phyloP scores from a whole-genome alignment of 2,797 vertebrate species.

The Melanotaenia boesemani region DNA sequence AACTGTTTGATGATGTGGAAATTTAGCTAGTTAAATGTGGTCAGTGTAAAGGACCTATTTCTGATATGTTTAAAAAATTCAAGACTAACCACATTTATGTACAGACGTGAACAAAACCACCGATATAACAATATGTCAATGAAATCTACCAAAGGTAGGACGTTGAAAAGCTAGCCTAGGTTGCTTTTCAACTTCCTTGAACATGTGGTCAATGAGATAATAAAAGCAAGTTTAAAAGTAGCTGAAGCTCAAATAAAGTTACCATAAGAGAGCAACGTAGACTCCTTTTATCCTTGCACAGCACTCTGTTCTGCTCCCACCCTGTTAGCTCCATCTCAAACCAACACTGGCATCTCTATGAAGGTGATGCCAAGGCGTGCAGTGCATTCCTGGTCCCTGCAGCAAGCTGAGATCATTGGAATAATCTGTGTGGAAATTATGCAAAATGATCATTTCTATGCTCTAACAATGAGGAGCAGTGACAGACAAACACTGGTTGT shows the following conservation, averaged over 20 bases:
- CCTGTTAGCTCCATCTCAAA: neutral
- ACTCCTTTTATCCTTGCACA: neutral
- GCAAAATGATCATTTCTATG: neutral
- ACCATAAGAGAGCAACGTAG: neutral
- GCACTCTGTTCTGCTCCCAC: neutral
- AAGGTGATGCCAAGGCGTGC: no score
- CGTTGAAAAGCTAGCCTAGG: neutral
- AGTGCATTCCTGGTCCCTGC: neutral
- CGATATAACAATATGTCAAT: neutral
- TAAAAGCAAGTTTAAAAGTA: neutral
- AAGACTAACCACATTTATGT: neutral
- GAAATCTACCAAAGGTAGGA: neutral
- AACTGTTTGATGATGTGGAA: neutral
- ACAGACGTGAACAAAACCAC: neutral
- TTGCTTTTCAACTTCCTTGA: neutral
- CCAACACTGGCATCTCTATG: no score
- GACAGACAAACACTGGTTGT: neutral
- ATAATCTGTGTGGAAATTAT: neutral
- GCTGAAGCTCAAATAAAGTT: neutral
- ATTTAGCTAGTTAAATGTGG: neutral
- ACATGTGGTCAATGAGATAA: neutral
- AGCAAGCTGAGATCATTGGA: neutral
- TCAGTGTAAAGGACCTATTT: neutral
- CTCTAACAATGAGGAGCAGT: neutral
- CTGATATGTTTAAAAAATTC: neutral